Evolutionary conservation across 92 coral and sea anemone genomes (phyloP).

Genomic region (Desmophyllum pertusum): DNA sequence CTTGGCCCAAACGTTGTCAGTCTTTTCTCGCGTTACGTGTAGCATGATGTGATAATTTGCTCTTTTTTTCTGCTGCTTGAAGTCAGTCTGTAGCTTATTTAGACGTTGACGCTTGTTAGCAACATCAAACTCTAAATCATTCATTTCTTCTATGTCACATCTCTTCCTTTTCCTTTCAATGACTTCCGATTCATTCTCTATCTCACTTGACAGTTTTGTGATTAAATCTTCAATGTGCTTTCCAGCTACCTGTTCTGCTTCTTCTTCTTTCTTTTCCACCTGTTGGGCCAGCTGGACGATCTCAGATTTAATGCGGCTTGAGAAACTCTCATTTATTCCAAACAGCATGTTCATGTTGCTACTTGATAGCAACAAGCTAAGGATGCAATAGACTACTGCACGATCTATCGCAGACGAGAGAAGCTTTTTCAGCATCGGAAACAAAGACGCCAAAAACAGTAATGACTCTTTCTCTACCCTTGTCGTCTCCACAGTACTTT

Average conservation of each 20-base stretch:
- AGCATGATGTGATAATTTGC: no score
- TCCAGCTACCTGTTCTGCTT: constrained; percentile 34
- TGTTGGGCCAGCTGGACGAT: constrained; percentile 34
- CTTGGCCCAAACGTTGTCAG: no score
- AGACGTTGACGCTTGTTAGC: constrained; percentile 52
- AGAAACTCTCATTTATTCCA: constrained; percentile 37
- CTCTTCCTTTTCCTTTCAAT: constrained; percentile 53
- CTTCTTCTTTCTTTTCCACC: no score
- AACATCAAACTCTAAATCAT: constrained; percentile 56
- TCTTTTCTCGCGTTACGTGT: no score
- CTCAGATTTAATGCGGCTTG: constrained; percentile 31
- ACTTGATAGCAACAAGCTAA: constrained; percentile 43
- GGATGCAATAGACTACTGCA: constrained; percentile 51
- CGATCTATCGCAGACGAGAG: constrained; percentile 49
- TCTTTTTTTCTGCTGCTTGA: no score
- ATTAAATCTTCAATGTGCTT: constrained; percentile 49
- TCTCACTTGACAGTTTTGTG: constrained; percentile 35
- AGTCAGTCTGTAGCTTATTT: no score
- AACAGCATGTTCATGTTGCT: constrained; percentile 50
- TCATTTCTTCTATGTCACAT: constrained; percentile 58
- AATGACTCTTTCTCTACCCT: constrained; percentile 40
- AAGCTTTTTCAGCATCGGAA: constrained; percentile 47
- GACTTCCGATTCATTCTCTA: constrained; percentile 43
- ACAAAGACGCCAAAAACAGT: constrained; percentile 42
- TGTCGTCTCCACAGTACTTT: constrained; percentile 20